phyloP scores from a whole-genome alignment of 2,888 invertebrate genomes.

The Eurois occulta region DNA sequence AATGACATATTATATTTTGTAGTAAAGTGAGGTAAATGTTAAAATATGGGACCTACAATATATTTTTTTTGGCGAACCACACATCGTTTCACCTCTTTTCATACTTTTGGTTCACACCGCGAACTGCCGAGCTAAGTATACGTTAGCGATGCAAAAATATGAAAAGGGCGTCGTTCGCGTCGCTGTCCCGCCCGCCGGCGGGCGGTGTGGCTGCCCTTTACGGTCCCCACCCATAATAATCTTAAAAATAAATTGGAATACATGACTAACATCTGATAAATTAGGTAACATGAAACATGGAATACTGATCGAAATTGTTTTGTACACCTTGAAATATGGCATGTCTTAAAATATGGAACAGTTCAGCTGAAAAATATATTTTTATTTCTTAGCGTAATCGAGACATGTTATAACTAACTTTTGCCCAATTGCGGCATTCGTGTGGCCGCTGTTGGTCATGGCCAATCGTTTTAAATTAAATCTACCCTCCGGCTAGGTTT shows the following conservation, averaged over 20 bases:
- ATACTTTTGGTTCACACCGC: no score
- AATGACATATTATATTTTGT: not conserved
- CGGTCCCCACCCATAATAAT: not conserved
- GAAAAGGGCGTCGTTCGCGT: no score
- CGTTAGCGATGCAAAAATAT: no score
- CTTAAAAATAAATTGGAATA: not conserved
- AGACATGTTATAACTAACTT: not conserved
- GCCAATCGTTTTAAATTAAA: not conserved
- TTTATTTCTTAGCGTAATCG: not conserved
- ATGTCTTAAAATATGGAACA: not conserved
- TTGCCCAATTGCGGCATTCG: not conserved
- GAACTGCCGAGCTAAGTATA: no score
- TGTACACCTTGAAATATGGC: not conserved
- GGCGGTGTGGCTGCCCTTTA: no score
- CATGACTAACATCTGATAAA: not conserved
- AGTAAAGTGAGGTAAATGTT: not conserved
- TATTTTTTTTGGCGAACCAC: no score
- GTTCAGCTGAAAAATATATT: not conserved
- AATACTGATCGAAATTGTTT: slow-evolving; percentile 25
- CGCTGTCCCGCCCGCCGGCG: no score
- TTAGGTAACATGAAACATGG: not conserved
- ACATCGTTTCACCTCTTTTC: no score
- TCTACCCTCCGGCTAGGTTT: not conserved
- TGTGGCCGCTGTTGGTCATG: not conserved
- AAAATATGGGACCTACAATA: not conserved